Conservation (phyloP, 2,113 vertebrate genomes). For the Ammodytes marinus region DNA sequence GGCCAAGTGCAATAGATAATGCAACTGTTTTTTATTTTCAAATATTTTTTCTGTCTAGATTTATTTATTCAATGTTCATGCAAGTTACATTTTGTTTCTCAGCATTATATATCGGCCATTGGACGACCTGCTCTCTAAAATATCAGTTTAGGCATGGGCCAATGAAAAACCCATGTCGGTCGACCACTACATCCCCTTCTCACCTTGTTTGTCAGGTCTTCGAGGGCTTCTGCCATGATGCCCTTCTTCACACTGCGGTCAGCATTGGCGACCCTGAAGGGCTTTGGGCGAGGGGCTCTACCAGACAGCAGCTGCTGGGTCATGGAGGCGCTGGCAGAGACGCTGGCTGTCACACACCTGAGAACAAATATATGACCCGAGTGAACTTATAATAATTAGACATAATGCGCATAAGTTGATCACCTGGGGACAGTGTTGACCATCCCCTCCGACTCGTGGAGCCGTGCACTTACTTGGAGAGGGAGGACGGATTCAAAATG, state of each 20-base stretch:
- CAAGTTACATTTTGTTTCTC: too few relatives aligned
- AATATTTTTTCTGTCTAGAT: too few relatives aligned
- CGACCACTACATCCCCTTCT: conserved; percentile 36
- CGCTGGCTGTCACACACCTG: conserved; percentile 87
- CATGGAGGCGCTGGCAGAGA: conserved; percentile 87
- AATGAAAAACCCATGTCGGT: too few relatives aligned
- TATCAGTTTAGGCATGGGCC: too few relatives aligned
- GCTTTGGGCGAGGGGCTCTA: conserved; percentile 73
- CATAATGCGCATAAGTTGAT: not conserved
- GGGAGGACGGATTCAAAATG: conserved; percentile 83
- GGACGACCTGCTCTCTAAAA: too few relatives aligned
- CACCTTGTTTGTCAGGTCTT: conserved; percentile 90
- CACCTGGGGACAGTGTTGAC: not conserved
- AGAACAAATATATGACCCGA: not conserved
- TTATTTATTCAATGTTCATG: too few relatives aligned
- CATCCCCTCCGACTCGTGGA: not conserved
- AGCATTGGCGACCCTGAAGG: conserved; percentile 88
- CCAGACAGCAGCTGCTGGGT: conserved; percentile 88
- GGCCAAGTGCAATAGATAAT: too few relatives aligned
- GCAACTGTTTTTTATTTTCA: too few relatives aligned
- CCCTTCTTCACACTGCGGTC: conserved; percentile 86
- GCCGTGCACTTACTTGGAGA: conserved; percentile 86
- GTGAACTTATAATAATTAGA: not conserved
- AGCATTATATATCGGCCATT: too few relatives aligned
- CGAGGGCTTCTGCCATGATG: conserved; percentile 82